Conservation (phyloP, 2,888 invertebrate genomes). For the Ectemnius continuus region DNA sequence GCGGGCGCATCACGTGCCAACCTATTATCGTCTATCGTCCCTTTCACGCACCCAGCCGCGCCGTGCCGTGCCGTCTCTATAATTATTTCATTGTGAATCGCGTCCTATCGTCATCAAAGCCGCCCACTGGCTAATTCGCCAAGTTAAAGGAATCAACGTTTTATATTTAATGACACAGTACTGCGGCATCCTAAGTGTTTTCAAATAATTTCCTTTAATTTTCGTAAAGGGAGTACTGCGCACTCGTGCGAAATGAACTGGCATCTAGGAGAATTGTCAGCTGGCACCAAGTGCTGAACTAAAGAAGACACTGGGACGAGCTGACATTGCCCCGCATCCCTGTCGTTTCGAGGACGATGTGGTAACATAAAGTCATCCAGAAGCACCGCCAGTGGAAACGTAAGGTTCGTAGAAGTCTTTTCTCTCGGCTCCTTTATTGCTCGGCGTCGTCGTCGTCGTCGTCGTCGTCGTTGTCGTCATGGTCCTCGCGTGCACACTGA, state of each 20-base stretch:
- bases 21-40: neutral
- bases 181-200: too few species aligned
- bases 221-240: too few species aligned
- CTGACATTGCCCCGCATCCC: neutral
- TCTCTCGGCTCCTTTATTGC: slow-evolving; percentile 56
- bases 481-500: slow-evolving; percentile 53
- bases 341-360: neutral
- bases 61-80: slow-evolving; percentile 44
- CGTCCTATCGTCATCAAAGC: too few species aligned
- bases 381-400: slow-evolving; percentile 36
- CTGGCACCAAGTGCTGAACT: slow-evolving; percentile 29
- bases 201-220: too few species aligned
- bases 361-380: slow-evolving; percentile 62
- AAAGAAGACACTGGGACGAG: slow-evolving; percentile 12
- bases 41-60: slow-evolving; percentile 29
- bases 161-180: too few species aligned
- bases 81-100: slow-evolving; percentile 66
- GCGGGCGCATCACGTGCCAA: neutral
- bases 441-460: slow-evolving; percentile 36
- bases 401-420: slow-evolving; percentile 65
- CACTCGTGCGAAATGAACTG: too few species aligned
- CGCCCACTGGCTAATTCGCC: too few species aligned
- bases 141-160: too few species aligned
- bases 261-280: too few species aligned
- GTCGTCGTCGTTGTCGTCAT: slow-evolving; percentile 34